phyloP scores from a whole-genome alignment of 1,140 invertebrate genomes.

The Drosophila gunungcola region DNA sequence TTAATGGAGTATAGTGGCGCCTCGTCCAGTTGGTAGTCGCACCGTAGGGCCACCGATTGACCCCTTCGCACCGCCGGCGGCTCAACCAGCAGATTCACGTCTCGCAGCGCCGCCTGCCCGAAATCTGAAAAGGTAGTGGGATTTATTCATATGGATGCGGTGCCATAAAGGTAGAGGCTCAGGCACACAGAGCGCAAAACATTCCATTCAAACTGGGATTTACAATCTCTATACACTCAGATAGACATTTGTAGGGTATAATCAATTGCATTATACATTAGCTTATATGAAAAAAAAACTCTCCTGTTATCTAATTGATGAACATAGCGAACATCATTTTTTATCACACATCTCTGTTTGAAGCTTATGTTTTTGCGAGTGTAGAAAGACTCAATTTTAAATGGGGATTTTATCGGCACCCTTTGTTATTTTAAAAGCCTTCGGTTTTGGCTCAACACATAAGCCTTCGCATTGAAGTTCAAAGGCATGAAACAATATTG shows the following conservation, averaged over 20 bases:
- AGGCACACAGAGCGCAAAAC: not conserved
- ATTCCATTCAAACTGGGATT: no score
- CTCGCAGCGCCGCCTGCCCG: conserved; percentile 78
- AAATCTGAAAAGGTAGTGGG: conserved; percentile 66
- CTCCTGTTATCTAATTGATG: no score
- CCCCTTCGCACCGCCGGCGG: conserved; percentile 88
- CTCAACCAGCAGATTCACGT: conserved; percentile 86
- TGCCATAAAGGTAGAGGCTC: conserved; percentile 21
- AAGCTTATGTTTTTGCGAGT: not conserved
- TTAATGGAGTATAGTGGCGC: conserved; percentile 91
- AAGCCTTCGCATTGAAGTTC: conserved; percentile 57
- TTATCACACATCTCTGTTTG: no score
- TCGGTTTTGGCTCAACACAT: conserved; percentile 29
- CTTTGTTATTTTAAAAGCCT: conserved; percentile 29
- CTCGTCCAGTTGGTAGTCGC: conserved; percentile 90
- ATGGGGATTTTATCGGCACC: not conserved
- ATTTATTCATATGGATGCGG: conserved; percentile 69
- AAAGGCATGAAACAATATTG: conserved; percentile 70
- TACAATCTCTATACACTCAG: no score
- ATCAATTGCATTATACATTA: no score
- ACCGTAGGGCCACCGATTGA: conserved; percentile 88
- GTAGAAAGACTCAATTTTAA: conserved; percentile 14
- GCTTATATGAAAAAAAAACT: no score
- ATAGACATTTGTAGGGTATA: no score
- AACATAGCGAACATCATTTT: no score